Evolutionary conservation across 2,113 vertebrate species (phyloP).

Genomic region (Perccottus glenii): DNA sequence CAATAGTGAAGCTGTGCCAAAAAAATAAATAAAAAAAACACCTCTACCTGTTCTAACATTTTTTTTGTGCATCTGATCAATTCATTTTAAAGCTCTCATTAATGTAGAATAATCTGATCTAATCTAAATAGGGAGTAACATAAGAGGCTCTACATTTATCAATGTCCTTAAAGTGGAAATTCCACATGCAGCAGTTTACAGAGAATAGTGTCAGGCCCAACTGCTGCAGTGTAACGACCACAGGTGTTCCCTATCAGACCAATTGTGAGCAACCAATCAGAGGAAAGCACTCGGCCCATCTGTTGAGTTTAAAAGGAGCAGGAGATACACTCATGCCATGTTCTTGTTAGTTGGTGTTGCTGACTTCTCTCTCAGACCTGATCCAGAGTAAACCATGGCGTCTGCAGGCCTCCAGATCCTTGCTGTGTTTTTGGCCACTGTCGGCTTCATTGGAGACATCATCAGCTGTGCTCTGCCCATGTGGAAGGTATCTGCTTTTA

Average conservation of each 20-base stretch:
- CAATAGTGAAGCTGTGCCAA: no score
- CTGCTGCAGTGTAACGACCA: neutral
- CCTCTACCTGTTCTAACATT: no score
- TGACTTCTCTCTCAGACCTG: accelerated
- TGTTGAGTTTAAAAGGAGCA: constrained; percentile 43
- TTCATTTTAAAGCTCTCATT: no score
- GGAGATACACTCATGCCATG: accelerated
- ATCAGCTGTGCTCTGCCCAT: constrained; percentile 83
- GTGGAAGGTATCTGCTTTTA: constrained; percentile 85
- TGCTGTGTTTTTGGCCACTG: constrained; percentile 59
- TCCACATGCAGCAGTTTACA: no score
- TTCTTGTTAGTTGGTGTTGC: accelerated
- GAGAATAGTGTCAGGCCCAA: no score
- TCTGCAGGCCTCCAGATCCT: constrained; percentile 73
- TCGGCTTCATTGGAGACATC: constrained; percentile 82
- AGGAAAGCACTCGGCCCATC: no score
- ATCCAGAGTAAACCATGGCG: constrained; percentile 36
- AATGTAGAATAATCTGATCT: no score
- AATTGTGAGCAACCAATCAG: constrained; percentile 53
- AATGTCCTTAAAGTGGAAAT: no score
- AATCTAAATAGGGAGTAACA: no score
- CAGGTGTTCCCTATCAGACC: constrained; percentile 54
- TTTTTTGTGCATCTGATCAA: no score
- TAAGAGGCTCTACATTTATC: no score
- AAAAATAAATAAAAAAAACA: no score